Evolutionary conservation across 2,113 vertebrate species (phyloP), one percentile per base, ranked within the genome.

Genomic region (Cathartes aura): DNA sequence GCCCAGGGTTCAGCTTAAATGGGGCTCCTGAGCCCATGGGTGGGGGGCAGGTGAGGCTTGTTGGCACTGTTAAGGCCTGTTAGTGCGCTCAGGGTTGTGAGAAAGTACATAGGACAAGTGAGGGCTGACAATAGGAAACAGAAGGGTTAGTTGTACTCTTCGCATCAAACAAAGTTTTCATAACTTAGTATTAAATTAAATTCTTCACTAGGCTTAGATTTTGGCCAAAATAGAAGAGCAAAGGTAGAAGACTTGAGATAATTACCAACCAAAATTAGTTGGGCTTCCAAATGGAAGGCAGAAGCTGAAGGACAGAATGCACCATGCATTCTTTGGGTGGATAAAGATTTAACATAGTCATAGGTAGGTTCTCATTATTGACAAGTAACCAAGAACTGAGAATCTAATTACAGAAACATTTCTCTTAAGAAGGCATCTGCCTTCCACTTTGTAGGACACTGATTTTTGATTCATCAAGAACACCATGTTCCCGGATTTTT

Each of bases 401-500:
- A 83, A 17, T 71, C 11, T 80, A 67, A 50, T 67, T 70, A 34
- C 7, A 64, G 71, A 87, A 79, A 62, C 24, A 29, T 76, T 94
- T 81, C 4, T 94, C 40, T 71, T 19, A 70, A 74, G 38, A 82
- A 48, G n/a, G 9, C 16, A 47, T 70, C 45, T 78, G 30, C 34
- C 27, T 74, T 94, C 53, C 2, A 9, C 40, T 86, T 80, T 60
- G 30, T 34, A 70, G 21, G 40, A 66, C 12, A 18, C 30, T 66
- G 63, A 66, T 47, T 91, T 93, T 76, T 89, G 16, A 68, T 90
- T 96, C 9, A 62, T 71, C 32, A 75, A 67, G n/a, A 87, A 47
- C 9, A 75, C 34, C 14, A 42, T 0, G 0, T 80, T 75, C n/a
- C 17, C 0, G 0, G 11, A 45, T 59, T 50, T 50, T 26, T 84